These are phyloP conservation scores for Bactericera cockerelli DNA, from an alignment of 1,140 invertebrate species.

Conservation along the genomic window DNA sequence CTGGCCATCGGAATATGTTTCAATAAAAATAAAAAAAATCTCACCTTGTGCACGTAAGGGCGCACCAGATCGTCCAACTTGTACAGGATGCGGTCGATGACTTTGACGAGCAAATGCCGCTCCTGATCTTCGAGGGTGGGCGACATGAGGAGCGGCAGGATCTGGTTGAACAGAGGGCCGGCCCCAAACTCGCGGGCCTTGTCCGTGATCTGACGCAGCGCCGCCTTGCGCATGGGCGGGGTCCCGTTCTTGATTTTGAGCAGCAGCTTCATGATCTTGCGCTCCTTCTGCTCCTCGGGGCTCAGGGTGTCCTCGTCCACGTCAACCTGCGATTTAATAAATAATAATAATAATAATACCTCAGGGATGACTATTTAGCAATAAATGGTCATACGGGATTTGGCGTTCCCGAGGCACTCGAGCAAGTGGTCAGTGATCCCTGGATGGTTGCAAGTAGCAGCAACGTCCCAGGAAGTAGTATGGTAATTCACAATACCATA, in stretches of 20 bases:
- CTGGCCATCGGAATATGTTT: too few relatives aligned
- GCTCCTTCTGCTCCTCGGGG: constrained; percentile 93
- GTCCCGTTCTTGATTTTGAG: constrained; percentile 99
- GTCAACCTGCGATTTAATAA: constrained; percentile 44
- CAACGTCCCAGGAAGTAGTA: too few relatives aligned
- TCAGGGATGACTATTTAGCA: too few relatives aligned
- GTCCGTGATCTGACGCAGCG: constrained; percentile 93
- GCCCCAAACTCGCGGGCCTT: constrained; percentile 97
- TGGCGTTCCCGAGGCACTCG: too few relatives aligned
- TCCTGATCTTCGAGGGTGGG: constrained; percentile 99
- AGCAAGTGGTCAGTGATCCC: too few relatives aligned
- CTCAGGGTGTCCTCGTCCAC: constrained; percentile 92
- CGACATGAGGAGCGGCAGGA: constrained; percentile 95
- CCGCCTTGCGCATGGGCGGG: constrained; percentile 97
- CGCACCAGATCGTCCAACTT: constrained; percentile 97
- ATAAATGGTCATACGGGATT: too few relatives aligned
- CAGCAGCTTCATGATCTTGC: constrained; percentile 97
- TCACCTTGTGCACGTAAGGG: constrained; percentile 95
- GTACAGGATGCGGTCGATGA: constrained; percentile 96
- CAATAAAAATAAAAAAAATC: too few relatives aligned
- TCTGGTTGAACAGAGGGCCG: constrained; percentile 97
- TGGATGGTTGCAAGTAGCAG: too few relatives aligned
- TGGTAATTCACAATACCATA: too few relatives aligned
- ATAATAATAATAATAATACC: not conserved
- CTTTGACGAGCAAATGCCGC: constrained; percentile 97